A percentile compares a stretch with the other conserved stretches of the same genome.
Conservation (phyloP, 2,113 vertebrate genomes). For the Anoura caudifer region DNA sequence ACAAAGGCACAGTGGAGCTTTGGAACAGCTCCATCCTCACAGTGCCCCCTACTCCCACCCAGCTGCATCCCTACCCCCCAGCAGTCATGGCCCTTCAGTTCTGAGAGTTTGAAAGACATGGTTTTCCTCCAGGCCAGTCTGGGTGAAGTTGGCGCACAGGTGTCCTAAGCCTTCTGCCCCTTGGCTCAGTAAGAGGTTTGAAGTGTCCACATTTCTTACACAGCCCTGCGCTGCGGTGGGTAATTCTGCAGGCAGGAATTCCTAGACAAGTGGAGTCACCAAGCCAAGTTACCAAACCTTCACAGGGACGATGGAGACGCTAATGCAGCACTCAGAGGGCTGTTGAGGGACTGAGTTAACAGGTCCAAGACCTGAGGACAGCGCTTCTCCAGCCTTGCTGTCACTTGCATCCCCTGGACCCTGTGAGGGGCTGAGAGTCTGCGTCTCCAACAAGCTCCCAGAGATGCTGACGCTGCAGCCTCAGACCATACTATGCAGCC, state of each 20-base stretch:
- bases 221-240: not conserved
- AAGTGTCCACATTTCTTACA: not conserved
- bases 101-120: not conserved
- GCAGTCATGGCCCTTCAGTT: not conserved
- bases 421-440: not conserved
- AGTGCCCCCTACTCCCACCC: not conserved
- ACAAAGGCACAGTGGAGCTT: rapidly evolving
- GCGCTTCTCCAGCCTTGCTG: not conserved
- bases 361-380: not conserved
- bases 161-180: not conserved
- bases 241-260: not conserved
- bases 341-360: not conserved
- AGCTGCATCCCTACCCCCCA: not conserved
- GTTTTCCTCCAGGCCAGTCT: not conserved
- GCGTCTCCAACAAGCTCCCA: not conserved
- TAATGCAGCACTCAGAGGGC: not conserved
- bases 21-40: not conserved
- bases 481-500: not conserved
- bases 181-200: not conserved
- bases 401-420: not conserved
- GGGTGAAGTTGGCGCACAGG: not conserved
- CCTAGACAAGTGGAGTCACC: not conserved
- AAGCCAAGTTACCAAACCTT: not conserved
- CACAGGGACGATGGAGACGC: not conserved
- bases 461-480: not conserved